Evolutionary conservation across 2,113 vertebrate species (phyloP), one percentile per base, ranked within the genome.

Genomic region (Chloropsis hardwickii): DNA sequence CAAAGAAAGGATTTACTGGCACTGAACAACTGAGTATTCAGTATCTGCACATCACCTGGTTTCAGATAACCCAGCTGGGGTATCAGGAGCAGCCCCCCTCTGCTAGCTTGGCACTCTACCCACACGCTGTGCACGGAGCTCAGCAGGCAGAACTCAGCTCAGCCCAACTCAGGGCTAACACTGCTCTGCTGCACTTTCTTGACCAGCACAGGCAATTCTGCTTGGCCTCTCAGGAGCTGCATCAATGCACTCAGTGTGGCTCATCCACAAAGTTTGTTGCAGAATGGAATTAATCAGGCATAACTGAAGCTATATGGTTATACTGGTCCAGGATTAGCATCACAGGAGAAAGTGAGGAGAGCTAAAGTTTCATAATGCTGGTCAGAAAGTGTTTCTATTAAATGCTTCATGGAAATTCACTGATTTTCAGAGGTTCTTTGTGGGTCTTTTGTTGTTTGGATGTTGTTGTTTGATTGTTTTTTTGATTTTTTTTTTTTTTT

Each of bases 61-160:
- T 69, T 69, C 17, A 60, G 44, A 56, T 64, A 88, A 85, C 42
- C 33, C 35, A 58, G 27, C 16, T 56, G 11, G 16, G 17, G 11
- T 66, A 45, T 18, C 51, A 51, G 54, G 28, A 79, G 40, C 12
- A 56, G 2, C 23, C 37, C 22, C 14, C 14, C 37, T 54, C 39
- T 29, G 44, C 12, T 29, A 21, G 14, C 69, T 3, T 39, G 74
- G 48, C 12, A 9, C n/a, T n/a, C 27, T 17, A 23, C 29, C 10
- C 29, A 18, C 57, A 15, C 0, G 0, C 62, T 0, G 1, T 0
- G 2, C 10, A 3, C 31, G 15, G 40, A 17, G 64, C 42, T 62
- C 40, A 53, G 56, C 67, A 35, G 48, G 25, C 69, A 54, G 35
- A 50, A 27, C 76, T 11, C 42, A 16, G 60, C 74, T 19, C 40